Evolutionary conservation across 2,797 vertebrate genomes (phyloP), one percentile per base, ranked within the genome.

Genomic region (Scolopax rusticola): DNA sequence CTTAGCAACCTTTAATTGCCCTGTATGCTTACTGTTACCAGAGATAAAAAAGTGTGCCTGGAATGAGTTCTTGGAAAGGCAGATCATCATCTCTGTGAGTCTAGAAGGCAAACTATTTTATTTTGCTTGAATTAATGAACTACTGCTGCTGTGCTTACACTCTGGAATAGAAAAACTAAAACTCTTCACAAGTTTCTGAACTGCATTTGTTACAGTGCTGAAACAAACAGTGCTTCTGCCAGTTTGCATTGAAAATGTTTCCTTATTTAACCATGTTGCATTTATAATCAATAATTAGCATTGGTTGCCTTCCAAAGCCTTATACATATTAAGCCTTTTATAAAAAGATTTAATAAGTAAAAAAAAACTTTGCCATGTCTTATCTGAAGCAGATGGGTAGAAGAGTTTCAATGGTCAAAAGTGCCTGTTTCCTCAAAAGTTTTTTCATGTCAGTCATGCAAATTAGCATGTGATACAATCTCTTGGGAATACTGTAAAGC

Each of bases 141-240:
- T 78, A 27, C 6, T 70, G 28, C 11, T 30, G 65, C 23, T 27
- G 8, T 33, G 6, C 30, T 86, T 73, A 27, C 15, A 48, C 25
- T 17, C 25, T 28, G n/a, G 43, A 54, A 64, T 65, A 60, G 4
- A 50, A 23, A 74, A 71, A 78, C 50, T 8, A 59, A 40, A 56
- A 47, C 8, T 68, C 32, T 89, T 90, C 51, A 56, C 7, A 94
- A 73, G 56, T 63, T 89, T 95, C 76, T 92, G 74, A 94, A 79
- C 24, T 30, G 28, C 21, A 54, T 78, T 87, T 83, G 19, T 86
- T 84, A 86, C 13, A 48, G 28, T 70, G 65, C 15, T 91, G 76
- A 92, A 91, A 65, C 59, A 89, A 89, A 91, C 13, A 61, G 15
- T 61, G 7, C 25, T 71, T 41, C 12, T 75, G 20, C 14, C 59